Base-by-base conservation (phyloP, 2,113 vertebrate species). In the Suricata suricatta region DNA sequence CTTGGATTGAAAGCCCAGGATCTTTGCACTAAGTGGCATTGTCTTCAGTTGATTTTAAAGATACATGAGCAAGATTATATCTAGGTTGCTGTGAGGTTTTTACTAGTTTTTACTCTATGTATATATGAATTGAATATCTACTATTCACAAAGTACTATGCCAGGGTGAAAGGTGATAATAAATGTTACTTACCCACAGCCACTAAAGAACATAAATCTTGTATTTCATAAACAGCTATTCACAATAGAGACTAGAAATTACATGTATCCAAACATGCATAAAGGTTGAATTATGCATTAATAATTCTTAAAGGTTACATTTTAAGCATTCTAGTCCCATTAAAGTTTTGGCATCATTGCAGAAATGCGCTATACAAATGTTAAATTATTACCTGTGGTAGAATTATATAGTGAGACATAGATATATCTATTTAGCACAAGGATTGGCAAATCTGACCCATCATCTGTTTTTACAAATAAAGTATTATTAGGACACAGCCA, bases 241-340 rank as follows among this genome's bases (percentile, higher is more conserved):
- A 71, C 27, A 97, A 41, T 0, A 35, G 7, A 74, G 12, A 17
- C 66, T 82, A 93, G 25, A 33, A 54, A 63, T 82, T 29, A 44
- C 33, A 86, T 31, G 12, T n/a, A 69, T 79, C 88, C 19, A 60
- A 88, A 69, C 52, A 25, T n/a, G n/a, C 25, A 41, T 74, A 64
- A 93, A 95, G 6, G 29, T 77, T 87, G 52, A 94, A 91, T 69
- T 83, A 69, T 33, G 29, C 31, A 68, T 72, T 92, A 66, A 68
- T 83, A 77, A 60, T 80, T 97, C 52, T 88, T 71, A 93, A 96
- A 66, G 4, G 10, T 81, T 69, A 87, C 3, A 15, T 91, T 68
- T 63, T 79, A 92, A 74, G 4, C 19, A 92, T 74, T 25, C 74
- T 15, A 81, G 11, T 33, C 90, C 66, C 27, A 68, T 80, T 86